phyloP scores from a whole-genome alignment of 1,140 invertebrate species.

The Doryteuthis pealeii region DNA sequence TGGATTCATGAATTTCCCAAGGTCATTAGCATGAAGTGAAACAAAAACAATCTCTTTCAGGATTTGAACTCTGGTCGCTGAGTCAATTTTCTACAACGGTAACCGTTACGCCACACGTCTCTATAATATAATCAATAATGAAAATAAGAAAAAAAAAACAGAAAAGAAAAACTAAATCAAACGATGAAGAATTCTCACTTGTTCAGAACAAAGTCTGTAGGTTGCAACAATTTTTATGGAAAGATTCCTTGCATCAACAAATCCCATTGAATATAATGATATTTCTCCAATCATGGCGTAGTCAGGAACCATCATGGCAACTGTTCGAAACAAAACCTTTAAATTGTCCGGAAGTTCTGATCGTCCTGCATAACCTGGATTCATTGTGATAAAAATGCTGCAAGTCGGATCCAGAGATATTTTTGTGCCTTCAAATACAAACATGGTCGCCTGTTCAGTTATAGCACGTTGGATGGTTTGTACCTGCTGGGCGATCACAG shows the following conservation, averaged over 20 bases:
- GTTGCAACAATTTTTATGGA: constrained; percentile 60
- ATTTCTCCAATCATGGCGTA: constrained; percentile 62
- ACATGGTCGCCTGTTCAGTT: constrained; percentile 51
- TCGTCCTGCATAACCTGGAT: constrained; percentile 59
- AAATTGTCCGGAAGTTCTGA: constrained; percentile 61
- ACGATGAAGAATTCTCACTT: too few relatives aligned
- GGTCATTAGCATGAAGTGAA: too few relatives aligned
- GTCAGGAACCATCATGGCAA: constrained; percentile 62
- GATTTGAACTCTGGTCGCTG: too few relatives aligned
- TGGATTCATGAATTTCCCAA: too few relatives aligned
- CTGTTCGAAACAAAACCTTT: constrained; percentile 62
- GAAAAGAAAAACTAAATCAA: too few relatives aligned
- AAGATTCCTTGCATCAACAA: constrained; percentile 57
- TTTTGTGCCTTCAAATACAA: constrained; percentile 60
- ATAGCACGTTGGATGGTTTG: constrained; percentile 60
- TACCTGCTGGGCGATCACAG: constrained; percentile 61
- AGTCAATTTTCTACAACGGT: too few relatives aligned
- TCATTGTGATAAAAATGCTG: constrained; percentile 63
- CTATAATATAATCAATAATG: too few relatives aligned
- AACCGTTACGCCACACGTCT: too few relatives aligned
- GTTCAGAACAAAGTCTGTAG: constrained; percentile 60
- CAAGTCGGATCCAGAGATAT: constrained; percentile 59
- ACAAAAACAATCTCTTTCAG: too few relatives aligned
- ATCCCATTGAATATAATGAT: constrained; percentile 61
- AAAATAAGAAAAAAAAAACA: too few relatives aligned